These are phyloP conservation scores for Perccottus glenii DNA, from an alignment of 2,113 vertebrate species.

Conservation along the genomic window DNA sequence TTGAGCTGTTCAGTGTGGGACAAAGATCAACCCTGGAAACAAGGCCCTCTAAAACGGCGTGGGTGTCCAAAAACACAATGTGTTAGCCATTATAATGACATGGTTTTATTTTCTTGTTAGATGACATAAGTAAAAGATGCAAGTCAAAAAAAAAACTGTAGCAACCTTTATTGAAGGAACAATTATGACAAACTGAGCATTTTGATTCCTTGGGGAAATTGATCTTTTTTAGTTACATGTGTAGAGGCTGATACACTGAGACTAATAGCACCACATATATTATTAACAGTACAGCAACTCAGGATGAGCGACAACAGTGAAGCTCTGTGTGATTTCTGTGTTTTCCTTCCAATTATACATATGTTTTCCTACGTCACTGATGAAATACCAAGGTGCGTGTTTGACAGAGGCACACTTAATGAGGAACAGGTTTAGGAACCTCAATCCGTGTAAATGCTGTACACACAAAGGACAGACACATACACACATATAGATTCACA, in stretches of 20 bases:
- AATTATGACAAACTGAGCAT: slow-evolving; percentile 54
- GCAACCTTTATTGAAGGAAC: slow-evolving; percentile 80
- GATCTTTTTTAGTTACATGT: slow-evolving; percentile 59
- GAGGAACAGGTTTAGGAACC: slow-evolving; percentile 43
- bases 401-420: slow-evolving; percentile 23
- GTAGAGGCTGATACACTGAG: slow-evolving; percentile 54
- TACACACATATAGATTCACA: slow-evolving; percentile 15
- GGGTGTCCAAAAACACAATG: too few relatives aligned
- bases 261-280: slow-evolving; percentile 69
- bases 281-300: slow-evolving; percentile 41
- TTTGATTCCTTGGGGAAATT: slow-evolving; percentile 46
- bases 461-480: neutral
- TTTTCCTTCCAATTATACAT: slow-evolving; percentile 46
- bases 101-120: too few relatives aligned
- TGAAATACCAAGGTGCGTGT: slow-evolving; percentile 20
- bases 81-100: too few relatives aligned
- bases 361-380: slow-evolving; percentile 51
- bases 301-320: slow-evolving; percentile 9
- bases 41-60: too few relatives aligned
- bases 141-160: slow-evolving; percentile 35
- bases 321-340: slow-evolving; percentile 18
- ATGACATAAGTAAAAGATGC: too few relatives aligned
- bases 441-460: neutral
- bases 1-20: too few relatives aligned
- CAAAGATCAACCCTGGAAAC: too few relatives aligned